Evolutionary conservation across 2,888 invertebrate species (phyloP).

Genomic region (Pristionchus arcanus): DNA sequence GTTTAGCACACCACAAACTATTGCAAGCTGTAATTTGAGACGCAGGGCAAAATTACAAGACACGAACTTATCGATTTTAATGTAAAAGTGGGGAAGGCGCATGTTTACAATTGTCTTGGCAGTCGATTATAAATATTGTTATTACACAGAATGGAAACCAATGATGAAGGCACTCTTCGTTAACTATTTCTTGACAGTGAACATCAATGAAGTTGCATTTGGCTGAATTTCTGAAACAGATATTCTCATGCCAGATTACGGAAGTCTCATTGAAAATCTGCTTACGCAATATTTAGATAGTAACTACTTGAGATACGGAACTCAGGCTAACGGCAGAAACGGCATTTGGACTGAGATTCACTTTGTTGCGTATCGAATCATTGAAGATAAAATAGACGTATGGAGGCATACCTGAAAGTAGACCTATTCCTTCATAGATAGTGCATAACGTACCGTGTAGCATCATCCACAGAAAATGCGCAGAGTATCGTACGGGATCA

Average conservation of each 20-base stretch:
- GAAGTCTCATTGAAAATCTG: neutral
- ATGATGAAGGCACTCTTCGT: too few species aligned
- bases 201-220: neutral
- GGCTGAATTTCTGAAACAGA: neutral
- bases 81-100: too few species aligned
- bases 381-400: neutral
- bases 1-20: neutral
- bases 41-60: neutral
- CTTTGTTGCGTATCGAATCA: neutral
- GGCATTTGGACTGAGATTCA: neutral
- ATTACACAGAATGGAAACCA: neutral
- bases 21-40: neutral
- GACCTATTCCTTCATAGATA: neutral
- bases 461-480: neutral
- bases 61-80: neutral
- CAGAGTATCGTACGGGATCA: neutral
- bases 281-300: neutral
- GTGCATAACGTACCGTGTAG: neutral
- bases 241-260: neutral
- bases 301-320: neutral
- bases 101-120: too few species aligned
- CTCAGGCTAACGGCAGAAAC: neutral
- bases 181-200: neutral
- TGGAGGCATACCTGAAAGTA: neutral
- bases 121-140: too few species aligned